Percentiles rank a stretch among this genome's conserved stretches.
Evolutionary conservation across 2,113 vertebrate species (phyloP).

Genomic region (Coptodon rendalli): DNA sequence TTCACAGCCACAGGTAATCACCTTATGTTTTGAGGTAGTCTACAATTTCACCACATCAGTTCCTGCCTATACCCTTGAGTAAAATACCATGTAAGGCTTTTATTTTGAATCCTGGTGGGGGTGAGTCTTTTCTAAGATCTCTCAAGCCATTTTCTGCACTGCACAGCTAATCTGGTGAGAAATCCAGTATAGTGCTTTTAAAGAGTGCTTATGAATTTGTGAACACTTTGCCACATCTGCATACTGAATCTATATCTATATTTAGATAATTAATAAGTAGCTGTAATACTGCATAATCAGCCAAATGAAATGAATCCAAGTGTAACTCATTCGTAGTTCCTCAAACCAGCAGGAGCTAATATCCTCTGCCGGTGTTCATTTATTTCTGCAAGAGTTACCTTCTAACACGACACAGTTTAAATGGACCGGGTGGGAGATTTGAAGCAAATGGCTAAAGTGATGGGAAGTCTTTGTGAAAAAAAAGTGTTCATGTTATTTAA

Average conservation of each 20-base stretch:
- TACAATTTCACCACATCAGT: neutral
- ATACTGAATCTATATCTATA: neutral
- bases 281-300: neutral
- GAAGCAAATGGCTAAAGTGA: neutral
- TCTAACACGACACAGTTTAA: neutral
- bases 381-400: slow-evolving; percentile 3
- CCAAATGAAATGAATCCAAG: neutral
- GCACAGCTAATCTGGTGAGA: neutral
- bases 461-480: neutral
- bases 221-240: neutral
- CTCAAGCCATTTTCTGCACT: neutral
- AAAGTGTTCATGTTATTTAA: neutral
- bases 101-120: neutral
- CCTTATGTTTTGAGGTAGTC: no score
- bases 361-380: neutral
- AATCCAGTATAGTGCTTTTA: neutral
- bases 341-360: slow-evolving; percentile 29
- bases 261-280: neutral
- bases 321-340: slow-evolving; percentile 28
- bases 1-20: neutral
- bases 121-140: neutral
- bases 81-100: neutral
- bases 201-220: neutral
- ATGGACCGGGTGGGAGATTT: neutral
- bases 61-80: neutral